phyloP scores from a whole-genome alignment of 2,113 vertebrate species.

The Zapus hudsonius region DNA sequence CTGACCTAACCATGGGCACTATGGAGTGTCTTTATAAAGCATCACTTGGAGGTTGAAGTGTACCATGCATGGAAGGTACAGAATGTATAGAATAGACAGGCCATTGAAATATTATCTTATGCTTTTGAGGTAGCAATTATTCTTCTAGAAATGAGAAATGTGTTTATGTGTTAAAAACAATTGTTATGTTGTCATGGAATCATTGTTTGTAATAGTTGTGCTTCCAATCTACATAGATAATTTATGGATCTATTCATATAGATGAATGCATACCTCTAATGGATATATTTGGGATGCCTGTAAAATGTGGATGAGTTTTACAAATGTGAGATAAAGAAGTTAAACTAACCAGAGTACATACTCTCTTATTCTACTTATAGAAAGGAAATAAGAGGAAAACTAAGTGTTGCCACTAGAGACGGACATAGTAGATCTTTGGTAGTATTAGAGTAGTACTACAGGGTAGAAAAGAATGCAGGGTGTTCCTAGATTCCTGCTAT shows the following conservation, averaged over 20 bases:
- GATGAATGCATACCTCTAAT: too few species aligned
- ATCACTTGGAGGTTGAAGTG: too few species aligned
- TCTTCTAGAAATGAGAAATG: background rate
- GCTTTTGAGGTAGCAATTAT: background rate
- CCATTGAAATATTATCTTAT: background rate
- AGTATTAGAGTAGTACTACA: background rate
- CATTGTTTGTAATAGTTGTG: background rate
- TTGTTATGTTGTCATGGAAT: background rate
- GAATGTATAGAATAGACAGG: background rate
- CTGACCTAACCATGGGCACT: too few species aligned
- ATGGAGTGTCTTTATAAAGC: too few species aligned
- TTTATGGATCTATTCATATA: background rate
- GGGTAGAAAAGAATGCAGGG: background rate
- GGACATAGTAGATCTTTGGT: background rate
- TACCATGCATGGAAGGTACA: background rate
- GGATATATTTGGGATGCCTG: too few species aligned
- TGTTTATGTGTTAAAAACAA: background rate
- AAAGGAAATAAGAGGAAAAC: background rate
- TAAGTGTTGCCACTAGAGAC: background rate
- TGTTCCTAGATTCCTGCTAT: background rate
- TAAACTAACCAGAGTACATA: too few species aligned
- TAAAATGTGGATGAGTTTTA: too few species aligned
- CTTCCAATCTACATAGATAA: background rate
- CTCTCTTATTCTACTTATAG: too few species aligned
- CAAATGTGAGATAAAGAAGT: too few species aligned